phyloP scores from a whole-genome alignment of 2,888 invertebrate genomes.

The Aphidius colemani region DNA sequence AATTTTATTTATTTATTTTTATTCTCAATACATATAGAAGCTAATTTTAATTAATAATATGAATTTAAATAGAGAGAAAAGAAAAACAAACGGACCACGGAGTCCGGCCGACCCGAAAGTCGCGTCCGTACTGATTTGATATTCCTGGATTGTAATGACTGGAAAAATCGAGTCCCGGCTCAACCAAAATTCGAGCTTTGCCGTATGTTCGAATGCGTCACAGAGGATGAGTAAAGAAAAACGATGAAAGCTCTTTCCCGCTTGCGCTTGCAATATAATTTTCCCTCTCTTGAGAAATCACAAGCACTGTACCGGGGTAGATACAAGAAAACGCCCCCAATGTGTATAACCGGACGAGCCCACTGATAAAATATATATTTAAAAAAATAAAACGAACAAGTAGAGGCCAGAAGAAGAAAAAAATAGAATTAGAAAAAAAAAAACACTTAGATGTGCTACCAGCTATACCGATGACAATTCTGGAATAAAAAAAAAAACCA shows the following conservation, averaged over 20 bases:
- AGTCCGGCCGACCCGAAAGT: slow-evolving; percentile 51
- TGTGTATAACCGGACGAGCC: too few relatives aligned
- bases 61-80: slow-evolving; percentile 61
- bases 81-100: slow-evolving; percentile 47
- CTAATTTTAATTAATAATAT: slow-evolving; percentile 16
- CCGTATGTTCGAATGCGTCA: slow-evolving; percentile 37
- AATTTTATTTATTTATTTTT: neutral
- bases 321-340: too few relatives aligned
- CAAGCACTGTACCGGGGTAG: too few relatives aligned
- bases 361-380: too few relatives aligned
- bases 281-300: slow-evolving; percentile 5
- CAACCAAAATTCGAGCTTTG: slow-evolving; percentile 29
- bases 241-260: too few relatives aligned
- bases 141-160: slow-evolving; percentile 34
- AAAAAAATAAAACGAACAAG: neutral
- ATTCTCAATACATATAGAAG: too few relatives aligned
- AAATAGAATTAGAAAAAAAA: neutral
- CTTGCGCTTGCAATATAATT: neutral
- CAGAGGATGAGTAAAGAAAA: slow-evolving; percentile 22
- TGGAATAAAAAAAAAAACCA: too few relatives aligned
- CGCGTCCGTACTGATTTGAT: slow-evolving; percentile 48
- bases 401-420: too few relatives aligned
- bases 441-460: too few relatives aligned
- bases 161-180: slow-evolving; percentile 25
- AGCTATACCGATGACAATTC: too few relatives aligned